phyloP scores from a whole-genome alignment of 2,888 invertebrate genomes.

The Agelastica alni region DNA sequence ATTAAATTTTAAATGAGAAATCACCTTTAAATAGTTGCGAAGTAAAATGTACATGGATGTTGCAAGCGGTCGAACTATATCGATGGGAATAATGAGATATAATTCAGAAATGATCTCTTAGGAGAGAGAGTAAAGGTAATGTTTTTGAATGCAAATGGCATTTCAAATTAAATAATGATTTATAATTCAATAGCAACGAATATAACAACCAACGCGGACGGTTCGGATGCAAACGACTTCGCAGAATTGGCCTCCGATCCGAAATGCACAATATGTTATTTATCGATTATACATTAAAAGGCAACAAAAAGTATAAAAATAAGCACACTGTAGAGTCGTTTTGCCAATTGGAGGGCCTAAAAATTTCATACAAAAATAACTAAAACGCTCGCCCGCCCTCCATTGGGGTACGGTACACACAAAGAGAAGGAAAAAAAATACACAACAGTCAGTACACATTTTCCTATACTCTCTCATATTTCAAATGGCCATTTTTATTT shows the following conservation, averaged over 20 bases:
- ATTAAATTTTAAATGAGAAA: no score
- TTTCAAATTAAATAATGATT: conserved; percentile 24
- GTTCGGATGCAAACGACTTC: conserved; percentile 35
- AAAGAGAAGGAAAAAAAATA: conserved; percentile 40
- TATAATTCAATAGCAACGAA: no score
- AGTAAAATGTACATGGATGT: no score
- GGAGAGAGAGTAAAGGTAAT: conserved; percentile 9
- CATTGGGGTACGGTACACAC: conserved; percentile 42
- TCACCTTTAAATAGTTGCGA: no score
- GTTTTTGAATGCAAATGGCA: conserved; percentile 26
- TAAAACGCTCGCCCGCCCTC: conserved; percentile 33
- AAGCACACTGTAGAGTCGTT: conserved; percentile 55
- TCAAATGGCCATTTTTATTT: conserved; percentile 60
- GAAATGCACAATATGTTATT: conserved; percentile 49
- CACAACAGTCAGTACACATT: conserved; percentile 41
- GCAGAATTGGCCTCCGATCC: conserved; percentile 38
- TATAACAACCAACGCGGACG: no score
- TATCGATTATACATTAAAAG: conserved; percentile 55
- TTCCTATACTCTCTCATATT: conserved; percentile 56
- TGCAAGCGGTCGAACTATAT: no score
- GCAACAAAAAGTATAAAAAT: conserved; percentile 50
- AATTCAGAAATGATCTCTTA: conserved; percentile 18
- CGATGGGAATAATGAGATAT: conserved; percentile 12
- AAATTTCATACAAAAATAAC: conserved; percentile 47
- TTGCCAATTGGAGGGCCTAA: conserved; percentile 52